A percentile compares a stretch with the other conserved stretches of the same genome.
These are phyloP conservation scores for Scolopax mira DNA, from an alignment of 2,113 vertebrate genomes.

Conservation along the genomic window DNA sequence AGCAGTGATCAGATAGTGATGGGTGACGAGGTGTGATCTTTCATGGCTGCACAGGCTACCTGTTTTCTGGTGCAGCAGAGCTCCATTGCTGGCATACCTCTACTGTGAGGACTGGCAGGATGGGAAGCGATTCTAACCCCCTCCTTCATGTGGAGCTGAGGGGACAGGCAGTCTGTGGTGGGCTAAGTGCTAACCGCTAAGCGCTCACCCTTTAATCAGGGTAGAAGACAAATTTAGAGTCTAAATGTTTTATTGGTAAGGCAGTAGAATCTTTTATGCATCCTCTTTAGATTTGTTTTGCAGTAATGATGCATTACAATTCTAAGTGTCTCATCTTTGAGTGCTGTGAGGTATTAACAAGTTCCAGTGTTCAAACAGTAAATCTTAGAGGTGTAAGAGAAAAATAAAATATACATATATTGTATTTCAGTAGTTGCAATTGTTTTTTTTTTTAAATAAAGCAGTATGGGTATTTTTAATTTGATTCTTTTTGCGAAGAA, in stretches of 20 bases:
- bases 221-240: background rate
- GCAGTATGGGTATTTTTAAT: background rate
- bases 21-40: background rate
- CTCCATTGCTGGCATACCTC: background rate
- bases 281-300: background rate
- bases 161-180: background rate
- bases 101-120: background rate
- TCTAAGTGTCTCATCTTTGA: background rate
- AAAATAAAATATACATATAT: background rate
- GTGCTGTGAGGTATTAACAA: background rate
- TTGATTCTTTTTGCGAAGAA: background rate
- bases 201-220: background rate
- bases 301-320: background rate
- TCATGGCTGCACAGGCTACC: background rate
- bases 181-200: background rate
- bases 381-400: background rate
- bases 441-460: background rate
- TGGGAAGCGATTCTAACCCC: background rate
- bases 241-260: background rate
- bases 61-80: background rate
- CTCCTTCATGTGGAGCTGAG: background rate
- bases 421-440: background rate
- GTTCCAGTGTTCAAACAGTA: background rate
- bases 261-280: background rate
- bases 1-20: background rate